A percentile compares a stretch with the other conserved stretches of the same genome.
Conservation (phyloP, 2,888 invertebrate species). For the Acanthacorydalis orientalis region DNA sequence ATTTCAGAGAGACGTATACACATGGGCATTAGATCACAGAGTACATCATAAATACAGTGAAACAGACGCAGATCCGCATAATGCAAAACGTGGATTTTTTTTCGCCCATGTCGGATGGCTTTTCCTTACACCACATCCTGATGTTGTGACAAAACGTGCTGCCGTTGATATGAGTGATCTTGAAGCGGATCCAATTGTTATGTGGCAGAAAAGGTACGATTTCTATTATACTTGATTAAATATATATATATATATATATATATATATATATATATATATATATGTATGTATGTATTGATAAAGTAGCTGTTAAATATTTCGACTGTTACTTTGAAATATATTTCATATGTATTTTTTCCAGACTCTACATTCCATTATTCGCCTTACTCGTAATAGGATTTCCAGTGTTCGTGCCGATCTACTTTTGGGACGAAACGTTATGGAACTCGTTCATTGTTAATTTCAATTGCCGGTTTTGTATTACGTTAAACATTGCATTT, state of each 20-base stretch:
- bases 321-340: no score
- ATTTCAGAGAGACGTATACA: conserved; percentile 61
- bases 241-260: no score
- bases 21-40: conserved; percentile 75
- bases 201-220: conserved; percentile 51
- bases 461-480: conserved; percentile 67
- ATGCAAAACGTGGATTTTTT: conserved; percentile 71
- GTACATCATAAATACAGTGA: conserved; percentile 83
- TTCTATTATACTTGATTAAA: not conserved
- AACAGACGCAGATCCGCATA: conserved; percentile 72
- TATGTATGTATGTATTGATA: no score
- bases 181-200: conserved; percentile 53
- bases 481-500: conserved; percentile 81
- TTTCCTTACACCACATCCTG: conserved; percentile 66
- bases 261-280: no score
- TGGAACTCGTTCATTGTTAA: conserved; percentile 69
- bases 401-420: conserved; percentile 63
- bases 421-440: conserved; percentile 68
- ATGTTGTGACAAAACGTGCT: conserved; percentile 49
- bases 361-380: conserved; percentile 55
- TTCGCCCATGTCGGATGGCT: conserved; percentile 91
- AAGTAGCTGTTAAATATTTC: no score
- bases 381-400: conserved; percentile 45
- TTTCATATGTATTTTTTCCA: conserved; percentile 20
- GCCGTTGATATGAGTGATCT: conserved; percentile 55